A percentile compares a stretch with the other conserved stretches of the same genome.
Conservation (phyloP, 2,113 vertebrate genomes). For the Connochaetes taurinus region DNA sequence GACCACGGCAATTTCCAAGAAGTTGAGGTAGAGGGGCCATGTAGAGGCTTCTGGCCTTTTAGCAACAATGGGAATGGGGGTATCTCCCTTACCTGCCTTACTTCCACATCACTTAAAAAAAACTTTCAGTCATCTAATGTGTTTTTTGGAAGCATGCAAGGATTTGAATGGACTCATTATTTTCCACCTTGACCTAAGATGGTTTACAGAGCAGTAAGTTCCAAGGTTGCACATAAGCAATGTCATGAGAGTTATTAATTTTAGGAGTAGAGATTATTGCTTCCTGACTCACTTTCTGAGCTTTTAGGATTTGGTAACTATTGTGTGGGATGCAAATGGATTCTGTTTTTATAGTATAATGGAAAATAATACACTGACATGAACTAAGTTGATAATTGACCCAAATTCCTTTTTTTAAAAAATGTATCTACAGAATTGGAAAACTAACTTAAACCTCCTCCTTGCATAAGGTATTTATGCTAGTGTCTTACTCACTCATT, state of each 20-base stretch:
- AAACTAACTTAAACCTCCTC: neutral
- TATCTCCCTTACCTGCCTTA: fast-evolving
- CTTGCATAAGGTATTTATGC: neutral
- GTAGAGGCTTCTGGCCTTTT: neutral
- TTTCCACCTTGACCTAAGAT: neutral
- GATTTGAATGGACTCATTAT: neutral
- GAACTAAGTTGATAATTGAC: neutral
- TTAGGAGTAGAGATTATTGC: neutral
- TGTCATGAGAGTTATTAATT: neutral
- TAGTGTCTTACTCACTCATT: neutral
- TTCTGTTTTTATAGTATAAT: neutral
- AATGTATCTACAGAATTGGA: neutral
- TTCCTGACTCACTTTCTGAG: neutral
- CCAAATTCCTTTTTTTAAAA: neutral
- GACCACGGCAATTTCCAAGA: too few relatives aligned
- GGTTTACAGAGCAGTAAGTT: neutral
- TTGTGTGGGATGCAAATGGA: neutral
- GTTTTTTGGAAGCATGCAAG: neutral
- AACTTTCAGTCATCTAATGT: neutral
- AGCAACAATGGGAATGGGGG: neutral
- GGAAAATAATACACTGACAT: neutral
- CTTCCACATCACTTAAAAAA: neutral
- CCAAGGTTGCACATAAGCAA: neutral
- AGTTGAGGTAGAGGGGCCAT: neutral
- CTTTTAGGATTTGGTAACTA: neutral